Evolutionary conservation across 2,888 invertebrate genomes (phyloP), one percentile per base, ranked within the genome.

Genomic region (Chrysopilus asiliformis): DNA sequence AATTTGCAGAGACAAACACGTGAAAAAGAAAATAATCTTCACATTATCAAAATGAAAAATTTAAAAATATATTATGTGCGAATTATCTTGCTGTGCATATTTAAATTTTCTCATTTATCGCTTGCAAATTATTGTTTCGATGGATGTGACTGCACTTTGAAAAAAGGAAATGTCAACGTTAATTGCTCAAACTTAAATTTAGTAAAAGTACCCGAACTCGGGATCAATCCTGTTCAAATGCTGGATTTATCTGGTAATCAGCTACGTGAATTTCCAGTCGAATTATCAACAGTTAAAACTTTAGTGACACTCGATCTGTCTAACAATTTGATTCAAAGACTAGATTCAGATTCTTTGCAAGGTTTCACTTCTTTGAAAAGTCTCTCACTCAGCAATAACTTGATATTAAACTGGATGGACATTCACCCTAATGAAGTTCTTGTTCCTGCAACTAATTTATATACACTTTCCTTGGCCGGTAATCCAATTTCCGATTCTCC

Each of bases 181-280:
- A 52, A 60, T 35, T 63, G 62, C 39, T 53, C 58, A 3, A 29
- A 30, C 17, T 16, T 22, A 13, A 25, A 30, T 29, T 9, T 36
- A 31, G 20, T 12, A 10, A 18, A 26, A 16, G 15, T 27, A 16
- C n/a, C n/a, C n/a, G n/a, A n/a, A n/a, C n/a, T n/a, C n/a, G n/a
- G n/a, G n/a, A n/a, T n/a, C n/a, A n/a, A n/a, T n/a, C n/a, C n/a
- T n/a, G n/a, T n/a, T n/a, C n/a, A n/a, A n/a, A n/a, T n/a, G n/a
- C n/a, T n/a, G n/a, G n/a, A n/a, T n/a, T n/a, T n/a, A n/a, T n/a
- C 78, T 1, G 66, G 67, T 47, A 82, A 82, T 53, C 57, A 65
- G 27, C 71, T 82, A 40, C 51, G 52, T 3, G 56, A 59, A 7
- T 69, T 79, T 46, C 76, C 79, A 5, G 36, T 49, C 1, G 60